Base-by-base conservation (phyloP, 2,888 invertebrate species). In the Drosophila macrospina region DNA sequence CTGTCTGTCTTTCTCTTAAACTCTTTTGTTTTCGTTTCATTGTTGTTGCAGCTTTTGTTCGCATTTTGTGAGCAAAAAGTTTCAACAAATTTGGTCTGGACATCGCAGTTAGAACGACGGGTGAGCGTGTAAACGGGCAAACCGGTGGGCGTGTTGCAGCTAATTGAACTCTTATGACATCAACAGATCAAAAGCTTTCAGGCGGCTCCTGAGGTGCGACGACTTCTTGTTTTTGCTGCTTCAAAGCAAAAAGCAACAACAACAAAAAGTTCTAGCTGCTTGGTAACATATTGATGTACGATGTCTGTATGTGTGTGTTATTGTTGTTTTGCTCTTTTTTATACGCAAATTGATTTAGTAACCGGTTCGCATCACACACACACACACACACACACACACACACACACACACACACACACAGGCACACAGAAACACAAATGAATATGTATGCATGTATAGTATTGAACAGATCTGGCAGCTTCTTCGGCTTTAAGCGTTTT, bases 141-240 rank as follows among this genome's bases (percentile, higher is more conserved):
- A 16, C 15, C n/a, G 10, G 32, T 28, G n/a, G 8, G 65, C 41
- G 59, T 60, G 51, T 64, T 59, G 77, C 68, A 69, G 66, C 78
- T 70, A 80, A 86, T 86, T 83, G 86, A 83, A 86, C 83, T 71
- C 71, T 71, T 74, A 86, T 80, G 84, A 80, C 82, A 78, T 78
- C 66, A 66, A 70, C 74, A 74, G 57, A 71, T 73, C 73, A 65
- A 59, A 41, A 68, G 61, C 64, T 78, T 67, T 36, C 32, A 52
- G 45, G 16, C 56, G 28, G 20, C 55, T 47, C 54, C 41, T n/a
- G 36, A 59, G 44, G 44, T 47, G 45, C 44, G 50, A 32, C 59
- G 52, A 60, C 63, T 69, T 72, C 45, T 69, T 60, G n/a, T 61
- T 41, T 28, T 24, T 41, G 24, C 15, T 32, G 11, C 20, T 30